phyloP scores from a whole-genome alignment of 2,113 vertebrate species.

The Anoplopoma fimbria region DNA sequence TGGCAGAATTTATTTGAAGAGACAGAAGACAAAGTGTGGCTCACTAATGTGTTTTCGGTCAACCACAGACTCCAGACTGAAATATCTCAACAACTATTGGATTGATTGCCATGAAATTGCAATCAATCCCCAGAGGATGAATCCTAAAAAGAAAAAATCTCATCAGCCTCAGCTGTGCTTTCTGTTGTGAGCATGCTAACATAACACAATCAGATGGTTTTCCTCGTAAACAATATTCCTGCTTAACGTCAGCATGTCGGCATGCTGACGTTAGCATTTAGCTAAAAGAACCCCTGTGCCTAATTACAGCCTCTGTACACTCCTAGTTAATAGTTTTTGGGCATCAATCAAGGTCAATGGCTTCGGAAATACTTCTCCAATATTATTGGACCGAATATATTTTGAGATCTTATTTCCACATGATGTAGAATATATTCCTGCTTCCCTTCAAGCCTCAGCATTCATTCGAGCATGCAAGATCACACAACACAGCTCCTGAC shows the following conservation, averaged over 20 bases:
- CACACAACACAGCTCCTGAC: not conserved
- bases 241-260: not conserved
- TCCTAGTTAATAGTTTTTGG: not conserved
- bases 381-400: not conserved
- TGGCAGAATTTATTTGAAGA: not conserved
- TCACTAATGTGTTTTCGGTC: not conserved
- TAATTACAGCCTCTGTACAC: not conserved
- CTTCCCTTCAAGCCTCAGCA: not conserved
- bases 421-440: not conserved
- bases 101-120: not conserved
- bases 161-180: no score
- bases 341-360: not conserved
- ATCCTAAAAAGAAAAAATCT: not conserved
- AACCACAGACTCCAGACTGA: not conserved
- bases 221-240: not conserved
- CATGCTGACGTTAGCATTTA: not conserved
- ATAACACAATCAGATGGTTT: not conserved
- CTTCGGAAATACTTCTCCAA: not conserved
- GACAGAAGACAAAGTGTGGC: not conserved
- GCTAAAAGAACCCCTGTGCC: not conserved
- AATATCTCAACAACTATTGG: not conserved
- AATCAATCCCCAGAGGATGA: not conserved
- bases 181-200: not conserved
- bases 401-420: not conserved
- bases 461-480: slow-evolving; percentile 11